A percentile compares a stretch with the other conserved stretches of the same genome.
These are phyloP conservation scores for Tolmerus cingulatus DNA, from an alignment of 2,888 invertebrate species.

Conservation along the genomic window DNA sequence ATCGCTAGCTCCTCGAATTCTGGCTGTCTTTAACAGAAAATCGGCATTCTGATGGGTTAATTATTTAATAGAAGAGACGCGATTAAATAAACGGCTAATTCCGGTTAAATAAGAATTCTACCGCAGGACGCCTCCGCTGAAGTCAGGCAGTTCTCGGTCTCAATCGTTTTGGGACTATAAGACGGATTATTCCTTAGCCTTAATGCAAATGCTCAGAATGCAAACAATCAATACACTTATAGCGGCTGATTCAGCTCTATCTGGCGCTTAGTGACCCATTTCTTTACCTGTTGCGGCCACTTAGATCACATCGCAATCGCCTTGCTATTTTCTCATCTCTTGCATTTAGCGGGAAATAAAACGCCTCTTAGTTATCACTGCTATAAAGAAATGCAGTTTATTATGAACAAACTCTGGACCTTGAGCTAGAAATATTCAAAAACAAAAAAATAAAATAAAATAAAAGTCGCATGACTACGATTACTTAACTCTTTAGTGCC, in stretches of 20 bases:
- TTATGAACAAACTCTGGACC: neutral
- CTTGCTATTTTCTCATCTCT: neutral
- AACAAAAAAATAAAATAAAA: no score
- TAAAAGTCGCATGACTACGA: neutral
- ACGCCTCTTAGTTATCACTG: neutral
- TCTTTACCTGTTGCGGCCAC: neutral
- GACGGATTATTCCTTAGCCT: neutral
- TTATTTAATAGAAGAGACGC: neutral
- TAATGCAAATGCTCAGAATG: neutral
- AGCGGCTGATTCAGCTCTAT: neutral
- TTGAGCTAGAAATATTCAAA: neutral
- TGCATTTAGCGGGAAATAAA: neutral
- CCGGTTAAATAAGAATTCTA: neutral
- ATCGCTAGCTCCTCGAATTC: neutral
- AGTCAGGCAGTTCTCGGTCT: neutral
- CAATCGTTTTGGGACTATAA: neutral
- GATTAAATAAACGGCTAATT: neutral
- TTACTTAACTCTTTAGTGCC: neutral
- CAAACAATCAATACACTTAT: neutral
- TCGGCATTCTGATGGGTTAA: neutral
- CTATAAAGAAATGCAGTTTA: neutral
- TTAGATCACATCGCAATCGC: neutral
- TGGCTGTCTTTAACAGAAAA: neutral
- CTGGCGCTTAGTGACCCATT: neutral
- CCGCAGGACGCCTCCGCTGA: neutral